phyloP scores from a whole-genome alignment of 2,888 invertebrate genomes.

The Hypolimnas misippus region DNA sequence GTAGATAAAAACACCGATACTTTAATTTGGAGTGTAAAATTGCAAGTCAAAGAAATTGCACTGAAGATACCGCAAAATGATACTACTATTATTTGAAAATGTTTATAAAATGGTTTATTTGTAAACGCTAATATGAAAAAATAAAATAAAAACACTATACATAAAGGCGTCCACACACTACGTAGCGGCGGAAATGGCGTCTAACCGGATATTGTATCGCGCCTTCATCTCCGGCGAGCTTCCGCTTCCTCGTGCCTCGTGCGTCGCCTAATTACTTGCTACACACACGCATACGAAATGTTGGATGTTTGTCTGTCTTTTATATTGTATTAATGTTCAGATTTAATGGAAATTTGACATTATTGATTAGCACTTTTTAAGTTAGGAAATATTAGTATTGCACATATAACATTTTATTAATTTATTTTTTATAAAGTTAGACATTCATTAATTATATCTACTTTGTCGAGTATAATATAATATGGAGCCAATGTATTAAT shows the following conservation, averaged over 20 bases:
- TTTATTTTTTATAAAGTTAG: too few species aligned
- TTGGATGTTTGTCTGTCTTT: conserved; percentile 7
- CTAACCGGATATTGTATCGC: conserved; percentile 84
- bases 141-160: conserved; percentile 32
- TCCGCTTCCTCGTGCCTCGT: conserved; percentile 74
- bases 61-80: too few species aligned
- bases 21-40: too few species aligned
- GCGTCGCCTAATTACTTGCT: conserved; percentile 79
- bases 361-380: too few species aligned
- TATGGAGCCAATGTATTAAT: too few species aligned
- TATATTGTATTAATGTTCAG: not conserved
- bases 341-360: too few species aligned
- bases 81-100: not conserved
- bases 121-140: not conserved
- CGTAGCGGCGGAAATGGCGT: conserved; percentile 81
- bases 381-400: too few species aligned
- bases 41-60: too few species aligned
- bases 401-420: too few species aligned
- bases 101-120: not conserved
- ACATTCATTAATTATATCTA: too few species aligned
- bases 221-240: conserved; percentile 83
- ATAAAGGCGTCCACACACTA: conserved; percentile 60
- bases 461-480: too few species aligned
- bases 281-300: conserved; percentile 33
- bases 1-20: too few species aligned